Evolutionary conservation across 2,113 vertebrate species (phyloP).

Genomic region (Pterocles orientalis): DNA sequence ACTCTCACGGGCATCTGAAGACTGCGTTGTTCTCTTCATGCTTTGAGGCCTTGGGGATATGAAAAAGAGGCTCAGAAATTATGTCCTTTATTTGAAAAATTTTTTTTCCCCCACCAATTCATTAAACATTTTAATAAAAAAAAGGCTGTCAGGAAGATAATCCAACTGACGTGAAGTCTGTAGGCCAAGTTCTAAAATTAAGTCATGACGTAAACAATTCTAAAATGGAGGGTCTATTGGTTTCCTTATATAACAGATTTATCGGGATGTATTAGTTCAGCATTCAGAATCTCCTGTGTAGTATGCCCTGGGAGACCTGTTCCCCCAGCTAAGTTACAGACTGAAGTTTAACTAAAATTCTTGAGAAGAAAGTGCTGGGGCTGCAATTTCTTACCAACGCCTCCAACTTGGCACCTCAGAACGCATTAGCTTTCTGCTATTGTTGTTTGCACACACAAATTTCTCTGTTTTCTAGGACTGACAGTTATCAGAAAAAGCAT

Average conservation of each 20-base stretch:
- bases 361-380: neutral
- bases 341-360: neutral
- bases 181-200: conserved; percentile 36
- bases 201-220: neutral
- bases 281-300: neutral
- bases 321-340: neutral
- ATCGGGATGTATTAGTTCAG: neutral
- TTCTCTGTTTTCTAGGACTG: neutral
- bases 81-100: neutral
- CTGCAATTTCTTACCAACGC: neutral
- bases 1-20: neutral
- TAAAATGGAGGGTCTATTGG: neutral
- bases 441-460: neutral
- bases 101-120: neutral
- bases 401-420: neutral
- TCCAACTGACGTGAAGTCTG: neutral
- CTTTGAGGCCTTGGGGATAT: neutral
- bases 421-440: neutral
- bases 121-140: neutral
- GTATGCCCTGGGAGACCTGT: neutral
- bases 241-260: neutral
- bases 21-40: neutral
- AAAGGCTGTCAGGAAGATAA: neutral
- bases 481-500: neutral
- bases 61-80: conserved; percentile 8